Evolutionary conservation across 2,888 invertebrate species (phyloP).

Genomic region (Dusona sp.): DNA sequence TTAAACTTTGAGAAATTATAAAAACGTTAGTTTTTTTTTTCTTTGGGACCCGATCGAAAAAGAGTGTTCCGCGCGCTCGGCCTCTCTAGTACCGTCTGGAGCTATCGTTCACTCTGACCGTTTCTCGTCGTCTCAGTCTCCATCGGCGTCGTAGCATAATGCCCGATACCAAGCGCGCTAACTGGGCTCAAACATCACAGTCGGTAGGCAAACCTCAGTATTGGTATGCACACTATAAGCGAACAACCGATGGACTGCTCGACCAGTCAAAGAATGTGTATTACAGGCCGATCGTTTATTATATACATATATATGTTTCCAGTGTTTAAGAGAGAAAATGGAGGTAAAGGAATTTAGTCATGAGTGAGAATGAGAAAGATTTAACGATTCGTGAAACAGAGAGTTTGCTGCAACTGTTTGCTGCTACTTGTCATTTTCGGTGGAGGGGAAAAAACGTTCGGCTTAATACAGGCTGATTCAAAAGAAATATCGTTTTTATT

Average conservation of each 20-base stretch:
- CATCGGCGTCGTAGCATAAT: slow-evolving; percentile 73
- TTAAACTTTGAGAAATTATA: not conserved
- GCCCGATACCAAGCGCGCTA: slow-evolving; percentile 74
- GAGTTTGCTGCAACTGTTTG: slow-evolving; percentile 47
- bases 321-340: slow-evolving; percentile 41
- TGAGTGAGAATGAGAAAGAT: slow-evolving; percentile 64
- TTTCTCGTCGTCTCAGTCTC: slow-evolving; percentile 31
- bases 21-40: not conserved
- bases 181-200: slow-evolving; percentile 72
- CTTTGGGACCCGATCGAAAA: slow-evolving; percentile 4
- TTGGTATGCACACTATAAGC: slow-evolving; percentile 45
- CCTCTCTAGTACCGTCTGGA: slow-evolving; percentile 59
- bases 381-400: slow-evolving; percentile 49
- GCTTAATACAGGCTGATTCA: slow-evolving; percentile 29
- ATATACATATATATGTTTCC: not conserved
- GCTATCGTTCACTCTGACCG: slow-evolving; percentile 47
- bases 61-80: slow-evolving; percentile 51
- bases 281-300: slow-evolving; percentile 38
- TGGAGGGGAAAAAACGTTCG: slow-evolving; percentile 39
- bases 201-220: slow-evolving; percentile 45
- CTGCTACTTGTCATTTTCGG: slow-evolving; percentile 44
- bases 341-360: slow-evolving; percentile 44
- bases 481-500: not conserved
- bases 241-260: slow-evolving; percentile 37
- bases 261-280: slow-evolving; percentile 56